Percentiles rank a stretch among this genome's conserved stretches.
These are phyloP conservation scores for Drosophila mimica DNA, from an alignment of 2,888 invertebrate genomes.

Conservation along the genomic window DNA sequence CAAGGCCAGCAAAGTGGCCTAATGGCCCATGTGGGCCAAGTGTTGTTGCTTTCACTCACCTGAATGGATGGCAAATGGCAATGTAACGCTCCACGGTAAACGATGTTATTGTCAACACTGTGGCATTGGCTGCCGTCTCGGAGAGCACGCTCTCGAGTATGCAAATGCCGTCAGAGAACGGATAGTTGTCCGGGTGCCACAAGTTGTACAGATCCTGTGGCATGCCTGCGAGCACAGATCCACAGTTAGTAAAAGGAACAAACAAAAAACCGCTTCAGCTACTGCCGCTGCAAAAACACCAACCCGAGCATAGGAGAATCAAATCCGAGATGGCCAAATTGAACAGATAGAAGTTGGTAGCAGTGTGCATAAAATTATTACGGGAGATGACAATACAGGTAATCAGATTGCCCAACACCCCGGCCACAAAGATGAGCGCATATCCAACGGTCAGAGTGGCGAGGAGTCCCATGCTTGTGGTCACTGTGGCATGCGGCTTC, in stretches of 20 bases:
- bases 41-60: constrained; percentile 70
- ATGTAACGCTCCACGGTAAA: constrained; percentile 95
- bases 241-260: background rate
- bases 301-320: constrained; percentile 91
- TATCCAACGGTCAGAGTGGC: constrained; percentile 90
- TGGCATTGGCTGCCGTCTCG: constrained; percentile 93
- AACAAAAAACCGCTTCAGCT: background rate
- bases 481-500: constrained; percentile 35
- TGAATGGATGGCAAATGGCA: constrained; percentile 94
- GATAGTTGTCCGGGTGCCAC: constrained; percentile 90
- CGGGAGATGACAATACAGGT: constrained; percentile 93
- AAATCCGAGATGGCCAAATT: constrained; percentile 94
- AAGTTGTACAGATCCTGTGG: constrained; percentile 92
- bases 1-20: constrained; percentile 8
- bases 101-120: constrained; percentile 94
- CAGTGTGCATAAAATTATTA: constrained; percentile 93
- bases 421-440: constrained; percentile 87
- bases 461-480: constrained; percentile 67
- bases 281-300: constrained; percentile 4
- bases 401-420: constrained; percentile 92
- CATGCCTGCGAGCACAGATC: constrained; percentile 86
- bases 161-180: constrained; percentile 92
- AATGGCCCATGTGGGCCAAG: background rate
- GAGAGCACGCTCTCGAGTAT: constrained; percentile 91
- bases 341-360: constrained; percentile 93